Evolutionary conservation across 2,797 vertebrate genomes (phyloP).

Genomic region (Tympanoctomys barrerae): DNA sequence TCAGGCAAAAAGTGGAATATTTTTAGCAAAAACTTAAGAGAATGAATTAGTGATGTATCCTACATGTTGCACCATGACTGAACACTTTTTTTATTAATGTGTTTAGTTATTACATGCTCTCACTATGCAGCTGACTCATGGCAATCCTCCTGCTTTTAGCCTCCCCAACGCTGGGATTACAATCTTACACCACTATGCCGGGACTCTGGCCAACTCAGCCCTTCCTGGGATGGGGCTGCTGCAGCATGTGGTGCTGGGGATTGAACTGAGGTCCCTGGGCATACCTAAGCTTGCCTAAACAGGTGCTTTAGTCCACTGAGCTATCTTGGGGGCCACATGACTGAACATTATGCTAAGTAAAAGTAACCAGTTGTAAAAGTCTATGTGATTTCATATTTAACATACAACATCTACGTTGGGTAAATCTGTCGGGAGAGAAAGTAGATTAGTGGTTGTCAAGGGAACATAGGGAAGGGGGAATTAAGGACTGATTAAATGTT

Average conservation of each 20-base stretch:
- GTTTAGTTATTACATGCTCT: too few relatives aligned
- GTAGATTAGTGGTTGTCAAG: not conserved
- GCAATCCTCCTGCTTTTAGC: too few relatives aligned
- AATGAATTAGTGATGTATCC: not conserved
- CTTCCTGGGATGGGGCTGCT: too few relatives aligned
- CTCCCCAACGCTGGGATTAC: too few relatives aligned
- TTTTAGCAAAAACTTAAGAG: not conserved
- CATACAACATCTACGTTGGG: not conserved
- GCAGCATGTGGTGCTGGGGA: too few relatives aligned
- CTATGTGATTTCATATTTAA: not conserved
- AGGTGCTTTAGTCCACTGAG: too few relatives aligned
- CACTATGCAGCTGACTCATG: too few relatives aligned
- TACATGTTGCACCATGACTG: not conserved
- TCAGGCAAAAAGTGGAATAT: not conserved
- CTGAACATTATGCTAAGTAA: not conserved
- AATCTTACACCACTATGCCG: too few relatives aligned
- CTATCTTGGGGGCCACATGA: too few relatives aligned
- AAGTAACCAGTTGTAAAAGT: not conserved
- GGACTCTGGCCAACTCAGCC: too few relatives aligned
- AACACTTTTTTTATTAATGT: not conserved
- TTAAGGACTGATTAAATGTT: not conserved
- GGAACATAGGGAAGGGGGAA: fast-evolving
- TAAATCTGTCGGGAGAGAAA: not conserved
- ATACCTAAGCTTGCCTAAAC: too few relatives aligned
- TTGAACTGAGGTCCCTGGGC: too few relatives aligned